Evolutionary conservation across 2,113 vertebrate genomes (phyloP).

Genomic region (Bufo bufo): DNA sequence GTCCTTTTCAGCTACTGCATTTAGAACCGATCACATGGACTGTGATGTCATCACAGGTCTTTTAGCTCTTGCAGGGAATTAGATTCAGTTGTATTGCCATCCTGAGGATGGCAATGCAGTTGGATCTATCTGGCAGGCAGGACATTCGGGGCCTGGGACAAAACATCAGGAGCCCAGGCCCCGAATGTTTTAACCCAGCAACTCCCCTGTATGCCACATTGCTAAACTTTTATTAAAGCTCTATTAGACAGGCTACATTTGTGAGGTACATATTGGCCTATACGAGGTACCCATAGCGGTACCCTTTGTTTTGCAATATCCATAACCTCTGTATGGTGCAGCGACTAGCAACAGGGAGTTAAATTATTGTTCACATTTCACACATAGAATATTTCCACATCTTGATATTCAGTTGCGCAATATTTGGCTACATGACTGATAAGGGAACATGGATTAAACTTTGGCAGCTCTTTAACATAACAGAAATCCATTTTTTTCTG

Average conservation of each 20-base stretch:
- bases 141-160: too few relatives aligned
- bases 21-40: too few relatives aligned
- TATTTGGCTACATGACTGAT: conserved; percentile 3
- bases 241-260: not conserved
- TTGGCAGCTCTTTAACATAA: not conserved
- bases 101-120: too few relatives aligned
- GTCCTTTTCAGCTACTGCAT: too few relatives aligned
- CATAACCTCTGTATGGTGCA: not conserved
- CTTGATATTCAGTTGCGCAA: not conserved
- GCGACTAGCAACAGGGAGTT: not conserved
- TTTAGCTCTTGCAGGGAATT: too few relatives aligned
- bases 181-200: too few relatives aligned
- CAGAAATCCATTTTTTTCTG: not conserved
- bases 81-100: too few relatives aligned
- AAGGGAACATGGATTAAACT: not conserved
- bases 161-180: too few relatives aligned
- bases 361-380: not conserved
- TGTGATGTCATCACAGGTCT: too few relatives aligned
- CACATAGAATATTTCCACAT: not conserved
- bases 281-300: not conserved
- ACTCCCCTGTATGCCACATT: not conserved
- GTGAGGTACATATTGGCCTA: not conserved
- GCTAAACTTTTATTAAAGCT: not conserved
- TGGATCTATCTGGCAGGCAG: too few relatives aligned
- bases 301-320: not conserved